Percentiles rank a stretch among this genome's conserved stretches.
Conservation (phyloP, 2,888 invertebrate species). For the Drosophila falleni region DNA sequence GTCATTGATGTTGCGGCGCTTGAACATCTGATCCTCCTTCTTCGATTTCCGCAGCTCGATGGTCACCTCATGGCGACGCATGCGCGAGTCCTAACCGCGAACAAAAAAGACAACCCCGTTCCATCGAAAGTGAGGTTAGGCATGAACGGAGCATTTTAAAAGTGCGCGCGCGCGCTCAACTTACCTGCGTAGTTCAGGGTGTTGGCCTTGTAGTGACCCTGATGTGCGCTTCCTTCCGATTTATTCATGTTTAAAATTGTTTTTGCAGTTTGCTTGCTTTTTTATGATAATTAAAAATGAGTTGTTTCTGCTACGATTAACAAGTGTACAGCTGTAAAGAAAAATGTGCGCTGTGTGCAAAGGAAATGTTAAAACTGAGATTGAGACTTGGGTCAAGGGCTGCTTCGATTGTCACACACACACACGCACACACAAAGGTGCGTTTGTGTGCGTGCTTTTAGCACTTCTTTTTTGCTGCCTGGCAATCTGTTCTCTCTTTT, state of each 20-base stretch:
- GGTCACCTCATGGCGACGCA: conserved; percentile 94
- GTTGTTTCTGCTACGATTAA: conserved; percentile 40
- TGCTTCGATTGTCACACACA: conserved; percentile 32
- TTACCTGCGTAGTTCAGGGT: conserved; percentile 91
- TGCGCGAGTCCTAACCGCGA: conserved; percentile 89
- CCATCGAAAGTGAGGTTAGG: conserved; percentile 54
- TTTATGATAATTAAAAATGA: conserved; percentile 1
- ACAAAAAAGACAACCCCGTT: not conserved
- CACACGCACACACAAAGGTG: not conserved
- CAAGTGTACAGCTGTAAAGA: conserved; percentile 50
- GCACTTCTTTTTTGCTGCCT: conserved; percentile 38
- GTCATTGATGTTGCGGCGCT: conserved; percentile 92
- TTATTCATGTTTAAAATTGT: conserved; percentile 67
- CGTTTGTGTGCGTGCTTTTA: conserved; percentile 28
- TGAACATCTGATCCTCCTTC: conserved; percentile 96
- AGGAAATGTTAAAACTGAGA: not conserved
- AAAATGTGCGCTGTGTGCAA: conserved; percentile 12
- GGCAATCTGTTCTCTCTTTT: conserved; percentile 6
- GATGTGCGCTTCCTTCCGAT: conserved; percentile 86
- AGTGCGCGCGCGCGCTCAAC: conserved; percentile 76
- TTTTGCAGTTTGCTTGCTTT: not conserved
- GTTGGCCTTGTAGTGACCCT: conserved; percentile 92
- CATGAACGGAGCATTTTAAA: not conserved
- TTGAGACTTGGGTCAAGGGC: conserved; percentile 42
- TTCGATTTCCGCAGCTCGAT: conserved; percentile 96